Base-by-base conservation (phyloP, 2,113 vertebrate genomes). In the Apus apus region DNA sequence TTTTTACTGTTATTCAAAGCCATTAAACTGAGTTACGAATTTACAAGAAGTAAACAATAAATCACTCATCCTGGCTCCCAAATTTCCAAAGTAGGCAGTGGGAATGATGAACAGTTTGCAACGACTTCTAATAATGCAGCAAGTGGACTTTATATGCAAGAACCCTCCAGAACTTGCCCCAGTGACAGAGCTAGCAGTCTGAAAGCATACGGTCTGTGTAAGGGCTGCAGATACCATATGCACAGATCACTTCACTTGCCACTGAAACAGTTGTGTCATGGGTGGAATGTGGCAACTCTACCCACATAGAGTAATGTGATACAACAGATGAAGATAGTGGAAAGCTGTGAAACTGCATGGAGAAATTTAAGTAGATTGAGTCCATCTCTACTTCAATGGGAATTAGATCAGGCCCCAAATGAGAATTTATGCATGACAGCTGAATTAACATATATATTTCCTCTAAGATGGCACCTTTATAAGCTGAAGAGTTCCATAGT, bases 251-350 rank as follows among this genome's bases (percentile, higher is more conserved):
- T 96, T 94, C 93, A 45, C 93, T 94, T 95, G 95, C 96, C 93
- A 96, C 94, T 27, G 93, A 92, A 94, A 92, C 93, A 96, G 94
- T 96, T 97, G 96, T 95, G 95, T 88, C 95, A 96, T 92, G 94
- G 94, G 88, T 95, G 94, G 96, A 96, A 95, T 95, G 94, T 96
- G 94, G 95, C 88, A 97, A 96, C 96, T 95, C 94, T 95, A 97
- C 96, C 96, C 96, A 96, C 96, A 92, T 90, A 61, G n/a, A 50
- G 96, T 84, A 97, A 97, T 81, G 90, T 88, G 94, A 96, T 88
- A 96, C 93, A 96, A 95, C 93, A 95, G 96, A 95, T 90, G 94
- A 97, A 94, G 94, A 87, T 68, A 94, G 92, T 87, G 88, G 94
- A 96, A 96, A 96, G 94, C 93, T 62, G 50, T 87, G 96, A 96